These are phyloP conservation scores for Drosophila saltans DNA, from an alignment of 1,140 invertebrate species.

Conservation along the genomic window DNA sequence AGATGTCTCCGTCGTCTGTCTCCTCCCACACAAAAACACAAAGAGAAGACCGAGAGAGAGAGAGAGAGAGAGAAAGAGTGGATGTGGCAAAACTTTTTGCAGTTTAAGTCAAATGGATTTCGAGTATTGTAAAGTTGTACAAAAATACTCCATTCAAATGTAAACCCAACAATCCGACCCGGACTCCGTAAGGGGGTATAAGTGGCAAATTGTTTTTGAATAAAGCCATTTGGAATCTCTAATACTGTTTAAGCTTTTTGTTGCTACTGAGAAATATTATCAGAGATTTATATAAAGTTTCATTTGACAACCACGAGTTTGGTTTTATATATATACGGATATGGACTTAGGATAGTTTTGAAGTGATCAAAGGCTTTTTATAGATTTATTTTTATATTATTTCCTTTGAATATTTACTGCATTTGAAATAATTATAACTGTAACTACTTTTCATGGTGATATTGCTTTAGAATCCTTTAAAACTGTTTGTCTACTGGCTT, in stretches of 20 bases:
- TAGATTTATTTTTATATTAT: too few species aligned
- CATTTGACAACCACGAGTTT: neutral
- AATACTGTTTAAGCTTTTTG: neutral
- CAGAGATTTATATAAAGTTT: neutral
- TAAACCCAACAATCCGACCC: conserved; percentile 18
- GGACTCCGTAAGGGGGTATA: neutral
- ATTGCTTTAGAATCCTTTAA: too few species aligned
- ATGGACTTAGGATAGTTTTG: neutral
- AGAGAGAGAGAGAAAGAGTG: neutral
- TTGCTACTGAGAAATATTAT: conserved; percentile 1
- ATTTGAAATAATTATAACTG: too few species aligned
- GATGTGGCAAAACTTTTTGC: neutral
- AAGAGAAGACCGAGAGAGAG: neutral
- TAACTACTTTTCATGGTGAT: too few species aligned
- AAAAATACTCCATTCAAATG: conserved; percentile 11
- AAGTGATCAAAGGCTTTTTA: neutral
- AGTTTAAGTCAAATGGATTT: conserved; percentile 54
- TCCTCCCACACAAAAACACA: neutral
- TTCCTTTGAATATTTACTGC: too few species aligned
- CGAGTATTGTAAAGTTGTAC: conserved; percentile 10
- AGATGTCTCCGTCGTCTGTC: neutral
- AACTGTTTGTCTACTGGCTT: too few species aligned
- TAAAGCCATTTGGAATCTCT: conserved; percentile 1
- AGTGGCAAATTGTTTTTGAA: neutral
- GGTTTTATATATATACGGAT: neutral